Evolutionary conservation across 2,888 invertebrate species (phyloP), one percentile per base, ranked within the genome.

Genomic region (Endotricha flammealis): DNA sequence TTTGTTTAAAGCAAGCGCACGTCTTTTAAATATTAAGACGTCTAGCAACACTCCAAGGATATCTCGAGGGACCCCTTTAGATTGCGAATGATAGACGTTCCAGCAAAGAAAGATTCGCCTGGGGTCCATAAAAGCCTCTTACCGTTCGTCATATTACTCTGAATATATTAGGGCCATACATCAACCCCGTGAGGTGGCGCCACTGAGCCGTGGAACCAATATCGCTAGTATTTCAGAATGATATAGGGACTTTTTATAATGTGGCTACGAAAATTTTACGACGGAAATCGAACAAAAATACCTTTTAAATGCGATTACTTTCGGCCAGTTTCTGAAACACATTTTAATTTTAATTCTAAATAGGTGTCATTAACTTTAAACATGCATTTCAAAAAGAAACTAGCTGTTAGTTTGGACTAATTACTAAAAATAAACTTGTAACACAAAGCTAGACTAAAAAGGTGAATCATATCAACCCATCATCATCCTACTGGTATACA

Each of bases 111-210:
- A 53, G 50, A 57, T 51, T 53, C 49, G 43, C 41, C 36, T 33
- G 39, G 49, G 46, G 42, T 45, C 37, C 46, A 53, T 51, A 50
- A 57, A 59, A 62, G 46, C 50, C 53, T 53, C 50, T 57, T 56
- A 57, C 50, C 57, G 61, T 68, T 52, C 57, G 50, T 65, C 64
- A 66, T 66, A 36, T 39, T 36, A 56, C 50, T 48, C 48, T 45
- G 63, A 64, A 70, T 68, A 67, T 64, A 72, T 69, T 62, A 64
- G 41, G 38, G 42, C 47, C 23, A 50, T 57, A 50, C 46, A 46
- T 54, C 44, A 48, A 41, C 8, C 4, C 20, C 13, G 10, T 14
- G 13, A 12, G 22, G 35, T 20, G 32, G 7, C 13, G 32, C 16
- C 14, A 30, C 10, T 12, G 27, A 28, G 29, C 14, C 28, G 11